Percentiles rank a stretch among this genome's conserved stretches.
Evolutionary conservation across 37 sponge, comb jelly and placozoan species (phyloP).

Genomic region (Agelas oroides): DNA sequence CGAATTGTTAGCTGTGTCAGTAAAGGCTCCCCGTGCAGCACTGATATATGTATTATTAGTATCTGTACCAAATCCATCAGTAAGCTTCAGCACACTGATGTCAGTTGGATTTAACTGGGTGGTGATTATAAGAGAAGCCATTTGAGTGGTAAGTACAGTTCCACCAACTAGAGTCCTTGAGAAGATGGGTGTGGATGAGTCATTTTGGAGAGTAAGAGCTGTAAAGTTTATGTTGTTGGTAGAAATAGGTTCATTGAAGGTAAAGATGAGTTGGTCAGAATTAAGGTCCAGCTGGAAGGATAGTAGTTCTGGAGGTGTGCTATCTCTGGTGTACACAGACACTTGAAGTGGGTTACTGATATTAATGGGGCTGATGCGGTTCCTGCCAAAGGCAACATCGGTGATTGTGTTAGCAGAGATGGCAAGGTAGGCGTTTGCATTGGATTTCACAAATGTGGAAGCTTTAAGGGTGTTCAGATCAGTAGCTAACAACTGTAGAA

Average conservation of each 20-base stretch:
- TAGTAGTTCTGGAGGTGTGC: conserved; percentile 61
- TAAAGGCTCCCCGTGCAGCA: conserved; percentile 49
- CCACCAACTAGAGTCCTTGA: conserved; percentile 63
- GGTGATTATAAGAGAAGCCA: conserved; percentile 51
- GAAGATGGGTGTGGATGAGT: conserved; percentile 30
- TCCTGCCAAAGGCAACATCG: conserved; percentile 59
- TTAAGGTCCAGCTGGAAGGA: conserved; percentile 71
- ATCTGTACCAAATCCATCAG: conserved; percentile 58
- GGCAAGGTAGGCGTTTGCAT: conserved; percentile 66
- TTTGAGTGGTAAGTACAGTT: conserved; percentile 37
- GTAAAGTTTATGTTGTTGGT: conserved; percentile 22
- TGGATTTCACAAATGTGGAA: conserved; percentile 46
- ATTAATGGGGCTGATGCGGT: conserved; percentile 50
- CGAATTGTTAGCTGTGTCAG: conserved; percentile 58
- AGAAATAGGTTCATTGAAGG: conserved; percentile 82
- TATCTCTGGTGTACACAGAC: conserved; percentile 58
- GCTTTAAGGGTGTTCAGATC: conserved; percentile 79
- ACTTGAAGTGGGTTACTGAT: conserved; percentile 48
- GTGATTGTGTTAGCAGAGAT: conserved; percentile 57
- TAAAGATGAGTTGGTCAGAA: conserved; percentile 55
- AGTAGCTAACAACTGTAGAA: conserved; percentile 41
- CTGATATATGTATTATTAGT: conserved; percentile 59
- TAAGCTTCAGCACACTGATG: conserved; percentile 72
- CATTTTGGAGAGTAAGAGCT: conserved; percentile 57
- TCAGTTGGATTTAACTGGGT: conserved; percentile 43